Conservation (phyloP, 2,797 vertebrate species). For the Chelidonichthys spinosus region DNA sequence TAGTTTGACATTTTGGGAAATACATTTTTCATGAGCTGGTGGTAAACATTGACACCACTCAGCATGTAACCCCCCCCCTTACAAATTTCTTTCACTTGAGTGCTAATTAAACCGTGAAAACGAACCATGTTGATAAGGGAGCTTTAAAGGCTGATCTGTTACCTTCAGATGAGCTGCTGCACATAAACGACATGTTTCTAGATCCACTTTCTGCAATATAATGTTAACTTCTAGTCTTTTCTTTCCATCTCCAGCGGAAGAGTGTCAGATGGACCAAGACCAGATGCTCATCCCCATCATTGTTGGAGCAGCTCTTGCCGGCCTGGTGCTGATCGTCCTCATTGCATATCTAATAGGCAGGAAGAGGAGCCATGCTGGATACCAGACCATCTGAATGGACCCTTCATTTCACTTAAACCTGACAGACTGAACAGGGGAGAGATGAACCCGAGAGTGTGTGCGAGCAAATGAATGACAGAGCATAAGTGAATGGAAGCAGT, state of each 20-base stretch:
- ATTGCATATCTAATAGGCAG: constrained; percentile 97
- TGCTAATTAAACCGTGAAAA: not conserved
- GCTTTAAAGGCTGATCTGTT: constrained; percentile 3
- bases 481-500: constrained; percentile 32
- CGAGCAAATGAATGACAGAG: constrained; percentile 15
- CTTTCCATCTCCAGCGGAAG: constrained; percentile 61
- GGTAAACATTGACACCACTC: not conserved
- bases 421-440: constrained; percentile 33
- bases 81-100: not conserved
- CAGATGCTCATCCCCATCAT: constrained; percentile 92
- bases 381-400: constrained; percentile 93
- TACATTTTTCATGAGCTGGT: not conserved
- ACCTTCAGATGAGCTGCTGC: too few species aligned
- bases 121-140: not conserved
- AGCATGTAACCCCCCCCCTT: not conserved
- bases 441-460: constrained; percentile 19
- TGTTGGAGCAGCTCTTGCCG: constrained; percentile 94
- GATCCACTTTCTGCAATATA: not conserved
- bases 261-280: constrained; percentile 91
- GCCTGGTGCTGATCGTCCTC: constrained; percentile 95
- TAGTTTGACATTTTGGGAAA: not conserved
- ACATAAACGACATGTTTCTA: not conserved
- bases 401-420: constrained; percentile 17
- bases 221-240: not conserved
- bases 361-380: constrained; percentile 97